A percentile compares a stretch with the other conserved stretches of the same genome.
Evolutionary conservation across 2,113 vertebrate species (phyloP).

Genomic region (Hystrix brachyura): DNA sequence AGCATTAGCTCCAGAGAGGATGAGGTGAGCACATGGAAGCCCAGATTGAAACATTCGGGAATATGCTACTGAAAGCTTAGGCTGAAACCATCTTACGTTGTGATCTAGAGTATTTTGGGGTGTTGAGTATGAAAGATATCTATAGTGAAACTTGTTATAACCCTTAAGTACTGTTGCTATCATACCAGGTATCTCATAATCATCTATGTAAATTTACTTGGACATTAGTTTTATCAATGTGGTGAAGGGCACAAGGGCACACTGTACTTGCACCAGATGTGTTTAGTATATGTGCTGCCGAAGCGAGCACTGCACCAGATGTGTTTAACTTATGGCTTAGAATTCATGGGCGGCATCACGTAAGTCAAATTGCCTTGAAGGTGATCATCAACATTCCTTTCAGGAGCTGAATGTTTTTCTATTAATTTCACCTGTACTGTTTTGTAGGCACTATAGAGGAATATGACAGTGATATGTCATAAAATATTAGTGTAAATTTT

Average conservation of each 20-base stretch:
- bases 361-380: not conserved
- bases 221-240: not conserved
- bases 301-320: not conserved
- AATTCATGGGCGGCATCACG: not conserved
- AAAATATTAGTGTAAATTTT: constrained; percentile 64
- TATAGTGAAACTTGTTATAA: not conserved
- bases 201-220: not conserved
- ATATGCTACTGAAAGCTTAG: not conserved
- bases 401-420: not conserved
- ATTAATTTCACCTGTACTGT: not conserved
- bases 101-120: not conserved
- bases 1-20: not conserved
- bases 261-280: not conserved
- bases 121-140: not conserved
- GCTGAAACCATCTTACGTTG: not conserved
- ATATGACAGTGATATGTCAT: not conserved
- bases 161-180: not conserved
- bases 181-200: not conserved
- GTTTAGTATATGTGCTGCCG: not conserved
- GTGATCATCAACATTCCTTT: too few relatives aligned
- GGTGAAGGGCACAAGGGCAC: not conserved
- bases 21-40: not conserved
- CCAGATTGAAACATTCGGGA: not conserved
- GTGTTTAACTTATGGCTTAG: not conserved
- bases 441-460: not conserved